Evolutionary conservation across 2,113 vertebrate species (phyloP).

Genomic region (cat (Felis catus)): DNA sequence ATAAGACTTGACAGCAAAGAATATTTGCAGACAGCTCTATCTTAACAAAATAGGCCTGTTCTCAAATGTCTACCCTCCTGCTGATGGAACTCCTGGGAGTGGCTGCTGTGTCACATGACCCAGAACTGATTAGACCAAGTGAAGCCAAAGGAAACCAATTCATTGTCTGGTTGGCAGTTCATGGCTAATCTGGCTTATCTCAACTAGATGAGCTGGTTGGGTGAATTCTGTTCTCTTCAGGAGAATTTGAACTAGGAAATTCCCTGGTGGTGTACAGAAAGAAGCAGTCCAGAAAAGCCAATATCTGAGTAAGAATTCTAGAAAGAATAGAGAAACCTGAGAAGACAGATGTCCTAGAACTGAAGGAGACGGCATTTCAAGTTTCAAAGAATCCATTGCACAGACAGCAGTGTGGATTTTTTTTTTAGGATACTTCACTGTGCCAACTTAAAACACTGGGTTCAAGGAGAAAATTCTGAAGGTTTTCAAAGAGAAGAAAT

Average conservation of each 20-base stretch:
- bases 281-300: neutral
- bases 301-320: neutral
- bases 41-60: neutral
- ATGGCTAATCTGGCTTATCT: neutral
- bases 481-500: neutral
- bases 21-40: neutral
- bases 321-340: neutral
- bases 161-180: neutral
- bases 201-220: neutral
- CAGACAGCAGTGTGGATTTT: neutral
- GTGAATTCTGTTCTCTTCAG: neutral
- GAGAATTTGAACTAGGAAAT: neutral
- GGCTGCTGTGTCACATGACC: neutral
- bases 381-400: neutral
- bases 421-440: neutral
- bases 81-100: neutral
- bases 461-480: neutral
- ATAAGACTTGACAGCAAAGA: neutral
- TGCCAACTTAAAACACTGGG: neutral
- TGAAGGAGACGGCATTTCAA: neutral
- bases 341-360: neutral
- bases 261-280: neutral
- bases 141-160: neutral
- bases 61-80: neutral
- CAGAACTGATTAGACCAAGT: neutral